Percentiles rank a stretch among this genome's conserved stretches.
Evolutionary conservation across 2,888 invertebrate genomes (phyloP).

Genomic region (Oscheius sp.): DNA sequence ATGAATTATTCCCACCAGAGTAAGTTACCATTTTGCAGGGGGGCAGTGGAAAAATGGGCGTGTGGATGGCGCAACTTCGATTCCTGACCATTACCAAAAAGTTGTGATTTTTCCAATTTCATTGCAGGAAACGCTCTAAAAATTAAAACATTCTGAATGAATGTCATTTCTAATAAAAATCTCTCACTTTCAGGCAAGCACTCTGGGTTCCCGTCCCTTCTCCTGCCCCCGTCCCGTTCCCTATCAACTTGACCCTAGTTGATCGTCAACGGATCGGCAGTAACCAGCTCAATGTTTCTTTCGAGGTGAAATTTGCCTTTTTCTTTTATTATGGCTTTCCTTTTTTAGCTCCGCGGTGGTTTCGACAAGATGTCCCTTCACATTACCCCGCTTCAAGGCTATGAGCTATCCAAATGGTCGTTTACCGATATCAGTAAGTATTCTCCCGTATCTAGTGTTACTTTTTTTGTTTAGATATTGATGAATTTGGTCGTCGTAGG

Average conservation of each 20-base stretch:
- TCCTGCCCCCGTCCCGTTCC: constrained; percentile 56
- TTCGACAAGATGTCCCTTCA: constrained; percentile 71
- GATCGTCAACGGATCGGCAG: constrained; percentile 47
- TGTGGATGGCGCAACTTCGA: too few species aligned
- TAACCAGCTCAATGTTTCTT: constrained; percentile 63
- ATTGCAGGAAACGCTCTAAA: too few species aligned
- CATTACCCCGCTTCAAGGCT: constrained; percentile 68
- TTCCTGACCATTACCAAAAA: too few species aligned
- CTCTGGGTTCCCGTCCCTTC: constrained; percentile 70
- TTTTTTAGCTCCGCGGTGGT: constrained; percentile 61
- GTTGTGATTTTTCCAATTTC: too few species aligned
- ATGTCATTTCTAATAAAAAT: too few species aligned
- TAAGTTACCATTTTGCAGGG: constrained; percentile 30
- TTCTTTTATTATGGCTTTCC: not conserved
- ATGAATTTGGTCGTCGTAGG: constrained; percentile 52
- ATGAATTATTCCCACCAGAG: constrained; percentile 71
- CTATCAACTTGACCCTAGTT: constrained; percentile 61
- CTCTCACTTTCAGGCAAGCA: constrained; percentile 52
- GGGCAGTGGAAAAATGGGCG: not conserved
- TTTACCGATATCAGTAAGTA: constrained; percentile 47
- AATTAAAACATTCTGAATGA: too few species aligned
- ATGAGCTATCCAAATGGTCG: constrained; percentile 65
- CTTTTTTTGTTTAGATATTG: constrained; percentile 22
- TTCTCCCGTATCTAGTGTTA: not conserved
- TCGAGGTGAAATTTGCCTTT: constrained; percentile 49